These are phyloP conservation scores for Junco hyemalis DNA, from an alignment of 2,113 vertebrate species.

Conservation along the genomic window DNA sequence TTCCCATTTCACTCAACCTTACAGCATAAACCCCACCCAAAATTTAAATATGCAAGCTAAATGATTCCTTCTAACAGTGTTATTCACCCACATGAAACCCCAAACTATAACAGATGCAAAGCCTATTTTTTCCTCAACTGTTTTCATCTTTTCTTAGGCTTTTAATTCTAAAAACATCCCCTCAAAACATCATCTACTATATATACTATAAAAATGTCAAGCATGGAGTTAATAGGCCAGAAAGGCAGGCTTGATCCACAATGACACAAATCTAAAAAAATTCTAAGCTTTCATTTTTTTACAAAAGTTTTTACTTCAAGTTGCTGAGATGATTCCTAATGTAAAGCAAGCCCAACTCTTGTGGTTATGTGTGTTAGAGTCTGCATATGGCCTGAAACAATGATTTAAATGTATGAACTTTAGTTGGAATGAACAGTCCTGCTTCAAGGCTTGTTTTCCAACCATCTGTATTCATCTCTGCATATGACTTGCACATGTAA, in stretches of 20 bases:
- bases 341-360: slow-evolving; percentile 22
- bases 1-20: slow-evolving; percentile 16
- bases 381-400: slow-evolving; percentile 58
- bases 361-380: slow-evolving; percentile 32
- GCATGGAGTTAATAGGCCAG: neutral
- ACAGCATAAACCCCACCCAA: slow-evolving; percentile 29
- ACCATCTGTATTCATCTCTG: slow-evolving; percentile 53
- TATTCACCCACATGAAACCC: slow-evolving; percentile 50
- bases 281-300: neutral
- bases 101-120: slow-evolving; percentile 42
- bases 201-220: slow-evolving; percentile 1
- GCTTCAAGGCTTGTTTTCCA: slow-evolving; percentile 56
- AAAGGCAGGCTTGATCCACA: neutral
- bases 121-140: slow-evolving; percentile 25
- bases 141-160: slow-evolving; percentile 32
- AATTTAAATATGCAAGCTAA: slow-evolving; percentile 47
- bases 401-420: slow-evolving; percentile 61
- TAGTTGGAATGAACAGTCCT: slow-evolving; percentile 47
- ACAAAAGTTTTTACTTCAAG: neutral
- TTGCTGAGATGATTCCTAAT: neutral
- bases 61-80: slow-evolving; percentile 47
- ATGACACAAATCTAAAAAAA: neutral
- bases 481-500: slow-evolving; percentile 37
- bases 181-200: slow-evolving; percentile 4
- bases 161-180: slow-evolving; percentile 9